These are phyloP conservation scores for Mastomys natalensis DNA, from an alignment of 2,113 vertebrate species.

Conservation along the genomic window DNA sequence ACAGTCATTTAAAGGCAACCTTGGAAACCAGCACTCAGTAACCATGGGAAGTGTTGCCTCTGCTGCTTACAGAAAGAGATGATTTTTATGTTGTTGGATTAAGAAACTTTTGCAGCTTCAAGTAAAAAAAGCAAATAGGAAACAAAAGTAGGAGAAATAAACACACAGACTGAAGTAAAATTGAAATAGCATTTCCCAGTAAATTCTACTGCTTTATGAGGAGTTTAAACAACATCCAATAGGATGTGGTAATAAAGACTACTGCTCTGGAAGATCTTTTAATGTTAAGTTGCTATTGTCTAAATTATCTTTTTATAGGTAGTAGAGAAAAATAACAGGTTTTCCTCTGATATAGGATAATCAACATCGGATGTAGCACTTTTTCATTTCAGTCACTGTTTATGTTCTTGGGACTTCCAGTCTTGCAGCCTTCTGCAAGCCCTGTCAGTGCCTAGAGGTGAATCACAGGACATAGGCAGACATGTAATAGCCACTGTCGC, in stretches of 20 bases:
- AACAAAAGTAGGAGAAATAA: not conserved
- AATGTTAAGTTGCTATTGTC: not conserved
- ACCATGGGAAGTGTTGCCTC: not conserved
- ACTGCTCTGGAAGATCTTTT: not conserved
- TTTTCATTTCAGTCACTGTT: not conserved
- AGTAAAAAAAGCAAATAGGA: constrained; percentile 11
- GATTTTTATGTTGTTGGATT: not conserved
- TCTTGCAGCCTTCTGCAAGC: not conserved
- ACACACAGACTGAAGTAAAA: not conserved
- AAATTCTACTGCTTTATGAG: not conserved
- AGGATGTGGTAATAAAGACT: not conserved
- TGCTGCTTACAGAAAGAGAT: not conserved
- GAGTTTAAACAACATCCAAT: not conserved
- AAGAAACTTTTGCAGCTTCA: constrained; percentile 28
- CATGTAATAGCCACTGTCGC: not conserved
- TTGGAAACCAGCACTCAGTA: not conserved
- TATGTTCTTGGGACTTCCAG: not conserved
- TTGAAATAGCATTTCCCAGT: not conserved
- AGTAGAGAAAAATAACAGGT: not conserved
- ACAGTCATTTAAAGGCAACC: not conserved
- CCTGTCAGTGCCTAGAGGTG: not conserved
- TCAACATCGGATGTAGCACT: not conserved
- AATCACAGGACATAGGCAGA: not conserved
- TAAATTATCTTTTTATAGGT: not conserved
- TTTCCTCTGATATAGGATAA: not conserved